Evolutionary conservation across 2,113 vertebrate species (phyloP).

Genomic region (Oryzias celebensis): DNA sequence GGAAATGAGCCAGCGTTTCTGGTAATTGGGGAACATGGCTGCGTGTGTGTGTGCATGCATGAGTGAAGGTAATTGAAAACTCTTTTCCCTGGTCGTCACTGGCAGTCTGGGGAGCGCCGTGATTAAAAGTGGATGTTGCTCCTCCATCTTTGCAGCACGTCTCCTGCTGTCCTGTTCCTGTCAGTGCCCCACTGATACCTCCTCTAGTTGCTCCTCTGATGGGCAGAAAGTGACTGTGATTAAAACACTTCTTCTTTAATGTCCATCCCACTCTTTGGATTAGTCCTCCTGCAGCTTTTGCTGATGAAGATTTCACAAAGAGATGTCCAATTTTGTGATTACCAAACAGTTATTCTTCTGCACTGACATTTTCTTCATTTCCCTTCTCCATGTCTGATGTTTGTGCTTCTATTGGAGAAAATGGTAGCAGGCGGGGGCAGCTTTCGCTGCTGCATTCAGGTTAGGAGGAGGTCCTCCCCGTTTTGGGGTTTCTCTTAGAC

Average conservation of each 20-base stretch:
- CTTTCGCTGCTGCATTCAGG: constrained; percentile 32
- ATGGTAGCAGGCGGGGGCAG: constrained; percentile 18
- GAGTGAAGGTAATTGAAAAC: constrained; percentile 51
- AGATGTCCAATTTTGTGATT: not conserved
- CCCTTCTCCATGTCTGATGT: too few species aligned
- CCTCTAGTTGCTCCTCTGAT: constrained; percentile 22
- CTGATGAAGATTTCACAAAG: not conserved
- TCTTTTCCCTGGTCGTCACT: constrained; percentile 47
- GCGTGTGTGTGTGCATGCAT: constrained; percentile 16
- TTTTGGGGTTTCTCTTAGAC: constrained; percentile 51
- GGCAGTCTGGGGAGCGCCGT: constrained; percentile 32
- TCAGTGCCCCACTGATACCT: constrained; percentile 1
- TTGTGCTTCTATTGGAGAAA: too few species aligned
- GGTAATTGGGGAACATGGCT: constrained; percentile 51
- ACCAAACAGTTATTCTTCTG: not conserved
- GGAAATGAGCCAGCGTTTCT: constrained; percentile 47
- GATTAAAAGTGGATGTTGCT: constrained; percentile 58
- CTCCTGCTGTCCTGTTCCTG: constrained; percentile 6
- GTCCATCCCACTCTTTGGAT: constrained; percentile 20
- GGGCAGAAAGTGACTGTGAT: constrained; percentile 5
- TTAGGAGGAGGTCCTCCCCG: constrained; percentile 37
- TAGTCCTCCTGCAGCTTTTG: constrained; percentile 3
- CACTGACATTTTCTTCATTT: too few species aligned
- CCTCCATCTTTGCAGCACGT: constrained; percentile 18
- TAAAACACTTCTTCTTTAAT: not conserved